Evolutionary conservation across 1,140 invertebrate genomes (phyloP).

Genomic region (Drosophila nigromelanica): DNA sequence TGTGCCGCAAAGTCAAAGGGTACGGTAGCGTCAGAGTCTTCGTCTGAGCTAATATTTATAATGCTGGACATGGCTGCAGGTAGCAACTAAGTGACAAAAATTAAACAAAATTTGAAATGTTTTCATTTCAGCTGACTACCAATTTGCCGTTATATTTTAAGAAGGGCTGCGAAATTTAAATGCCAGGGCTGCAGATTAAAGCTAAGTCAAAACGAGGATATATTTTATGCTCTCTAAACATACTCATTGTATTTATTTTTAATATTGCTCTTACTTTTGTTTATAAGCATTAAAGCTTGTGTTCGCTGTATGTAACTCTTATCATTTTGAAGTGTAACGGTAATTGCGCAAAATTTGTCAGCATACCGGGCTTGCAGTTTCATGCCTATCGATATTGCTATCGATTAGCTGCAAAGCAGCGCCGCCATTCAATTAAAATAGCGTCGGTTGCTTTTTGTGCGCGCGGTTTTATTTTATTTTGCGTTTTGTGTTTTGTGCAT

Average conservation of each 20-base stretch:
- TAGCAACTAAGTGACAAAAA: not conserved
- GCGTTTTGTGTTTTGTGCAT: not conserved
- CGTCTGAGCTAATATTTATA: not conserved
- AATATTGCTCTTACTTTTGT: too few relatives aligned
- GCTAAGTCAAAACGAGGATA: not conserved
- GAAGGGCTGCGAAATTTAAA: not conserved
- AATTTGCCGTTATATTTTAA: not conserved
- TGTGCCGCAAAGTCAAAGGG: not conserved
- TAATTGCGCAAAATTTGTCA: not conserved
- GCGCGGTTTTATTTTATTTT: slow-evolving; percentile 14
- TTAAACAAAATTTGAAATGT: not conserved
- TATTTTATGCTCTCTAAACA: not conserved
- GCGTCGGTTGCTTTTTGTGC: slow-evolving; percentile 26
- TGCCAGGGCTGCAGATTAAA: not conserved
- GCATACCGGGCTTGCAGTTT: slow-evolving; percentile 6
- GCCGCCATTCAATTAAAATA: slow-evolving; percentile 48
- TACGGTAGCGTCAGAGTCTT: slow-evolving; percentile 1
- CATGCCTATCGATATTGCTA: slow-evolving; percentile 5
- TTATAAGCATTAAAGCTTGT: not conserved
- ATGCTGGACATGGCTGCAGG: not conserved
- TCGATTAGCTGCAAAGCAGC: slow-evolving; percentile 17
- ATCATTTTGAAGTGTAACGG: not conserved
- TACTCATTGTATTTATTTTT: not conserved
- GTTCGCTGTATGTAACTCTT: not conserved
- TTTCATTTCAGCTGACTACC: not conserved